Base-by-base conservation (phyloP, 2,797 vertebrate species). In the Gephyroberyx darwinii region DNA sequence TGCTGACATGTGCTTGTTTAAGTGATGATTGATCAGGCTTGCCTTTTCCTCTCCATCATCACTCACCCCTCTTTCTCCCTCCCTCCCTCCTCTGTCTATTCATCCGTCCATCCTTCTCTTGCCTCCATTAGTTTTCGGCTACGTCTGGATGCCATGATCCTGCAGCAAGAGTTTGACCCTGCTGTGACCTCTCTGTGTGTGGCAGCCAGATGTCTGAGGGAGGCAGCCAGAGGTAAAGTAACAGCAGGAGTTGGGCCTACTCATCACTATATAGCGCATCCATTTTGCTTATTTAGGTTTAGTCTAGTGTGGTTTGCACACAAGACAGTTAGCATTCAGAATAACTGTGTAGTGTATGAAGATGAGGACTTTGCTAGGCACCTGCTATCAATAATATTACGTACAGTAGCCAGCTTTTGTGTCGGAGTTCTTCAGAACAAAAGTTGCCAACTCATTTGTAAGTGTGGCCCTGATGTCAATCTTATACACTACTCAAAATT, bases 161-260 rank as follows among this genome's bases (percentile, higher is more conserved):
- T 95, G 64, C 93, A 94, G 80, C 93, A 95, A 89, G 95, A 95
- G 94, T 95, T 95, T 84, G 93, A 95, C 90, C 93, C 92, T 0
- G 90, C 92, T 17, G 85, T 95, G 90, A 93, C 93, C 90, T 95
- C 94, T 88, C 88, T 94, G 90, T 95, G 94, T 91, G 92, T 92
- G 90, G 93, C 93, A 76, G 94, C 94, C 92, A 93, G 93, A 92
- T 94, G 93, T 90, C 90, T 95, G 83, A 91, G 91, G 85, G 91
- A 93, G 85, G 95, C 95, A 14, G 94, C 94, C 68, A 87, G 93
- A 93, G 95, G 95, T 95, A 93, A 92, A 87, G 73, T 73, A 80
- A 81, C 89, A 85, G 78, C 89, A 79, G 88, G 86, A 88, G 81
- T 81, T 68, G 52, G 6, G 13, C 9, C 19, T 84, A 74, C 70